Base-by-base conservation (phyloP, 1,140 invertebrate genomes). In the Achroia grisella region DNA sequence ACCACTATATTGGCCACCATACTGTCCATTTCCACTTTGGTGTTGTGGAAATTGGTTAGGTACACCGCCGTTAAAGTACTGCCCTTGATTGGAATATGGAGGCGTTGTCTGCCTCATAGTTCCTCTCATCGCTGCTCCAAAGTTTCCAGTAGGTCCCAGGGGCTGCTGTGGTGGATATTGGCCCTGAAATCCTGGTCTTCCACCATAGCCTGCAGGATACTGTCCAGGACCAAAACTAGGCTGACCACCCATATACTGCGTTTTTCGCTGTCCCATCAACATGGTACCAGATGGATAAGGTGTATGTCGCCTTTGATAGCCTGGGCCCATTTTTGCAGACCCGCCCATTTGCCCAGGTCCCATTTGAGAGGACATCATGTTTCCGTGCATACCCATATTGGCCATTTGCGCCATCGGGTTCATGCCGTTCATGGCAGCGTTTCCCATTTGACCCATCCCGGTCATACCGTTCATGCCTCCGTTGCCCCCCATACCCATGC, bases 271-370 rank as follows among this genome's bases (percentile, higher is more conserved):
- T 23, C 89, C 88, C 89, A 94, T 93, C 64, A 95, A 91, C 90
- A 94, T 93, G 14, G 90, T 89, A 5, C 93, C 92, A 39, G 89
- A 90, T 1, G 94, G 93, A 81, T 95, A 96, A 0, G 94, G 94
- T 12, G 93, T 87, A 77, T 94, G 87, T 62, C 94, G 87, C 56
- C 93, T 89, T 36, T 87, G 87, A 41, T 86, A 88, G 29, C 77
- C 82, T 3, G 83, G 84, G 4, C 75, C 89, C 88, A 91, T 91
- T 83, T 91, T 91, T 10, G 79, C 87, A 60, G 89, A 88, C 32
- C 82, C 86, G 10, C 81, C 79, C 68, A 87, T 86, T 61, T 88
- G 73, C 14, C 72, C 81, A 41, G 87, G 76, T 10, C 75, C 84
- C 85, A 87, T 87, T 61, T 87, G 75, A 32, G 83, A 86, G 13